Percentiles rank a stretch among this genome's conserved stretches.
Conservation (phyloP, 2,113 vertebrate genomes). For the Megaptera novaeangliae region DNA sequence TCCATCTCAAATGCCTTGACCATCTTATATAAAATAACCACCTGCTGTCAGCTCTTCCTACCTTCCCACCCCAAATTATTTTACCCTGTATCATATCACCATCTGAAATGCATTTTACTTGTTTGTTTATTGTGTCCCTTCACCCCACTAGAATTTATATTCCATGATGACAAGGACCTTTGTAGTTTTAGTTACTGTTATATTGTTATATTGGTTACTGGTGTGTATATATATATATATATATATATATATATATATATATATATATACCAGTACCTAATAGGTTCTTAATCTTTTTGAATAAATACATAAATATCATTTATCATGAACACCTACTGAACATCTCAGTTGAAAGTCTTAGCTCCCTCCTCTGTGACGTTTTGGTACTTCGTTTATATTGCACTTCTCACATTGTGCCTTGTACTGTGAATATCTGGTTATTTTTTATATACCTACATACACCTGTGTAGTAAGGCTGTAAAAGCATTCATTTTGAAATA, state of each 20-base stretch:
- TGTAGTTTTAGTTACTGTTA: background rate
- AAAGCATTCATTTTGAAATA: background rate
- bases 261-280: background rate
- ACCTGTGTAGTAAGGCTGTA: background rate
- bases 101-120: background rate
- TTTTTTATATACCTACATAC: background rate
- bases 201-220: background rate
- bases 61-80: background rate
- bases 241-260: background rate
- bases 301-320: background rate
- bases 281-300: background rate
- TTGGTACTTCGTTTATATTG: background rate
- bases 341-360: background rate
- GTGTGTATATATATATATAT: background rate
- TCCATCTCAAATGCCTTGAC: background rate
- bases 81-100: background rate
- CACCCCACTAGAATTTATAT: background rate
- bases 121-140: background rate
- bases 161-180: background rate
- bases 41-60: background rate
- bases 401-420: background rate
- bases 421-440: background rate
- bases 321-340: background rate
- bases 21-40: background rate
- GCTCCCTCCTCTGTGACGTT: background rate